phyloP scores from a whole-genome alignment of 2,113 vertebrate species.

The Sinocyclocheilus grahami region DNA sequence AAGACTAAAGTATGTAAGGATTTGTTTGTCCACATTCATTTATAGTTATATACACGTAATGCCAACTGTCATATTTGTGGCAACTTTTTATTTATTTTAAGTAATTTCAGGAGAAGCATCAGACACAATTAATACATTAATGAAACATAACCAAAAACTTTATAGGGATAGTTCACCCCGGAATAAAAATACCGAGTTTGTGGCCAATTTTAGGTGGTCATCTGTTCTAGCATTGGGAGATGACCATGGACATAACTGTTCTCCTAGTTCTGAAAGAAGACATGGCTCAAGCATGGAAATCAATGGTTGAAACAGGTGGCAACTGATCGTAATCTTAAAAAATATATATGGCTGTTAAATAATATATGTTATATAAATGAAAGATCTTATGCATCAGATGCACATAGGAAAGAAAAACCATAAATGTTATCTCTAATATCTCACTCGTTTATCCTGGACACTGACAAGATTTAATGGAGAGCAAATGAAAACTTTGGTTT shows the following conservation, averaged over 20 bases:
- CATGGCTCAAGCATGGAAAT: neutral
- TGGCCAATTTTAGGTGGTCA: neutral
- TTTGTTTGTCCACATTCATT: neutral
- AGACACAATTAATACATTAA: neutral
- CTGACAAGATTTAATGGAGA: conserved; percentile 27
- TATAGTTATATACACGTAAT: neutral
- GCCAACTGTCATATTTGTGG: neutral
- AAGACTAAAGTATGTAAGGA: neutral
- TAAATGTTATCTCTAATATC: conserved; percentile 23
- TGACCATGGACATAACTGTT: conserved; percentile 8
- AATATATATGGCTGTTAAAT: neutral
- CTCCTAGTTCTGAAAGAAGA: conserved; percentile 27
- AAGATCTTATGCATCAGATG: neutral
- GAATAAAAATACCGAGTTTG: neutral
- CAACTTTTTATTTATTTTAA: neutral
- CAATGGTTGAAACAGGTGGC: neutral
- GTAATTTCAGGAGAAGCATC: neutral
- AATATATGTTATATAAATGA: neutral
- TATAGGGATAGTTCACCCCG: neutral
- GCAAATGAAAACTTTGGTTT: conserved; percentile 18
- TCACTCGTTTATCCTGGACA: neutral
- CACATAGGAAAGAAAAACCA: neutral
- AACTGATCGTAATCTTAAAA: neutral
- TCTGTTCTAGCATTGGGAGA: neutral
- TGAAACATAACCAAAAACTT: neutral